A percentile compares a stretch with the other conserved stretches of the same genome.
These are phyloP conservation scores for Numenius arquata DNA, from an alignment of 2,113 vertebrate genomes.

Conservation along the genomic window DNA sequence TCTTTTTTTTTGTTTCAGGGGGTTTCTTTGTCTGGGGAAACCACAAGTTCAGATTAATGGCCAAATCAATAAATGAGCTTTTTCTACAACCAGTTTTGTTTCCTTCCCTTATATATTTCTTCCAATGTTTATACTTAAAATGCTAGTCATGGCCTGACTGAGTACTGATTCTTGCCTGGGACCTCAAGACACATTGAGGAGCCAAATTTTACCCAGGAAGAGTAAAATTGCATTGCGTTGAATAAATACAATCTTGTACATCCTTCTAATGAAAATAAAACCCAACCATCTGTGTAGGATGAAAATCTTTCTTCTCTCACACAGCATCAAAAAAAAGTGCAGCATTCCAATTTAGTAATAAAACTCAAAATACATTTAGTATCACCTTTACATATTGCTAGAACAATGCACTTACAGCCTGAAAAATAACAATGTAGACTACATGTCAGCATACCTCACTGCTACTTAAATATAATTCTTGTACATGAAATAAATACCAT, in stretches of 20 bases:
- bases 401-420: background rate
- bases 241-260: background rate
- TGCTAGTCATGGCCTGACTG: background rate
- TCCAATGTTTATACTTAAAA: background rate
- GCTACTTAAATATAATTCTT: background rate
- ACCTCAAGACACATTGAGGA: background rate
- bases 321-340: background rate
- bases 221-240: background rate
- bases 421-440: background rate
- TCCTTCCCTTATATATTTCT: background rate
- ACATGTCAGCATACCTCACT: background rate
- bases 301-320: background rate
- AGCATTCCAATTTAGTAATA: background rate
- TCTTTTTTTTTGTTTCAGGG: background rate
- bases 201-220: background rate
- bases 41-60: background rate
- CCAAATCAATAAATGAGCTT: background rate
- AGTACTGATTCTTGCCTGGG: background rate
- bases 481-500: background rate
- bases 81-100: background rate
- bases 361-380: background rate
- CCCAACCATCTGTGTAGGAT: rapidly evolving
- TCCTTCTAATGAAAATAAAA: background rate
- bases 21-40: background rate
- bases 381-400: background rate